A percentile compares a stretch with the other conserved stretches of the same genome.
These are phyloP conservation scores for Denticeps clupeoides DNA, from an alignment of 2,797 vertebrate genomes.

Conservation along the genomic window DNA sequence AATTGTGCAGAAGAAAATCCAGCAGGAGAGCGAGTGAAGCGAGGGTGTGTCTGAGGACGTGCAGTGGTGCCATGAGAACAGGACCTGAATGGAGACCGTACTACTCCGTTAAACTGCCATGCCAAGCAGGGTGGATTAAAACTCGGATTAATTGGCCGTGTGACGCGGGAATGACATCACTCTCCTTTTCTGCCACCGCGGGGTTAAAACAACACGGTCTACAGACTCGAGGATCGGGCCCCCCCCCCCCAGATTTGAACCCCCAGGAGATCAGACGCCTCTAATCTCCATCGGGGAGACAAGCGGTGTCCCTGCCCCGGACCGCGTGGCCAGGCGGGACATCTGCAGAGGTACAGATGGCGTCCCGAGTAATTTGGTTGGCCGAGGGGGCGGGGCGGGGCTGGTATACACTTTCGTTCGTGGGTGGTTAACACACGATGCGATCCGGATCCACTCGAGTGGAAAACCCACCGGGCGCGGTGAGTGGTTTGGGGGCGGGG, in stretches of 20 bases:
- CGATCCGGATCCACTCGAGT: conserved; percentile 18
- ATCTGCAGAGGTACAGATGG: conserved; percentile 57
- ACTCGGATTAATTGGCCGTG: too few species aligned
- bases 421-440: conserved; percentile 36
- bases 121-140: too few species aligned
- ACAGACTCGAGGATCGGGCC: conserved; percentile 34
- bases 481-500: too few species aligned
- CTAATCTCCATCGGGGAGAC: conserved; percentile 55
- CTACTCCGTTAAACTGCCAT: too few species aligned
- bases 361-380: not conserved
- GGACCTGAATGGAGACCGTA: too few species aligned
- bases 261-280: conserved; percentile 50
- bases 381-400: conserved; percentile 18
- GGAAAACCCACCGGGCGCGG: conserved; percentile 14
- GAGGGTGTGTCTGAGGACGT: too few species aligned
- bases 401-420: conserved; percentile 28
- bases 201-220: conserved; percentile 20
- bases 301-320: conserved; percentile 43
- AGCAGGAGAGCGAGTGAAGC: too few species aligned
- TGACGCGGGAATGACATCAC: too few species aligned
- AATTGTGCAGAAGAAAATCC: too few species aligned
- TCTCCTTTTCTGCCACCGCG: too few species aligned
- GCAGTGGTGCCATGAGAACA: too few species aligned
- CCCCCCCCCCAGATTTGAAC: conserved; percentile 31
- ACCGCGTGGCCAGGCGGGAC: conserved; percentile 35